Evolutionary conservation across 2,113 vertebrate genomes (phyloP).

Genomic region (Ramphastos sulfuratus): DNA sequence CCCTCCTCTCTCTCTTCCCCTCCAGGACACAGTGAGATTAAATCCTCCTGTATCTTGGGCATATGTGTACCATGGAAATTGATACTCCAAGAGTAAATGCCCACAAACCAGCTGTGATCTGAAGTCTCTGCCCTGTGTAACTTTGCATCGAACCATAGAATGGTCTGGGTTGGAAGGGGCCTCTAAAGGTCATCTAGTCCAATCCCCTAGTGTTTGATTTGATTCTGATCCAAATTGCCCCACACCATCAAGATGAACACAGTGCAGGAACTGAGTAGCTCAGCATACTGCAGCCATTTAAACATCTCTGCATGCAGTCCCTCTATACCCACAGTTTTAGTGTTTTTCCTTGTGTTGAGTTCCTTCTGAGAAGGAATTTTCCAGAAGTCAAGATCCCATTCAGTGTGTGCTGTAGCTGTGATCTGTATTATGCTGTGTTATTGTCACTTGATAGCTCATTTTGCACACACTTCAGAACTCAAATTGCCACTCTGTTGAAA

Average conservation of each 20-base stretch:
- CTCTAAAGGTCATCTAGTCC: too few species aligned
- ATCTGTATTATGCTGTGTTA: not conserved
- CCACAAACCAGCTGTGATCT: not conserved
- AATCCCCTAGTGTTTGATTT: not conserved
- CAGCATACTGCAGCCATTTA: not conserved
- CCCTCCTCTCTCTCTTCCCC: too few species aligned
- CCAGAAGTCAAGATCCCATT: not conserved
- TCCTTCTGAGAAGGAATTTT: not conserved
- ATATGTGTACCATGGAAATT: not conserved
- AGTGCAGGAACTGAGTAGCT: not conserved
- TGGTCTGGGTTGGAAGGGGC: too few species aligned
- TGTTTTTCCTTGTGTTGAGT: not conserved
- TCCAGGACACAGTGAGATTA: not conserved
- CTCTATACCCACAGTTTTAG: not conserved
- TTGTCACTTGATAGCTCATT: not conserved
- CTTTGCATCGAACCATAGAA: not conserved
- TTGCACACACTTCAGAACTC: not conserved
- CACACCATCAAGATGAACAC: rapidly evolving
- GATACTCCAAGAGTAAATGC: not conserved
- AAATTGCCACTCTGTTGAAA: not conserved
- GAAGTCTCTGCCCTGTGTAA: not conserved
- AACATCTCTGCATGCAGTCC: not conserved
- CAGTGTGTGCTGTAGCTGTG: not conserved
- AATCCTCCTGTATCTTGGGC: not conserved
- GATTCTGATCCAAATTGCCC: not conserved